These are phyloP conservation scores for Apis laboriosa DNA, from an alignment of 1,140 invertebrate genomes.

Conservation along the genomic window DNA sequence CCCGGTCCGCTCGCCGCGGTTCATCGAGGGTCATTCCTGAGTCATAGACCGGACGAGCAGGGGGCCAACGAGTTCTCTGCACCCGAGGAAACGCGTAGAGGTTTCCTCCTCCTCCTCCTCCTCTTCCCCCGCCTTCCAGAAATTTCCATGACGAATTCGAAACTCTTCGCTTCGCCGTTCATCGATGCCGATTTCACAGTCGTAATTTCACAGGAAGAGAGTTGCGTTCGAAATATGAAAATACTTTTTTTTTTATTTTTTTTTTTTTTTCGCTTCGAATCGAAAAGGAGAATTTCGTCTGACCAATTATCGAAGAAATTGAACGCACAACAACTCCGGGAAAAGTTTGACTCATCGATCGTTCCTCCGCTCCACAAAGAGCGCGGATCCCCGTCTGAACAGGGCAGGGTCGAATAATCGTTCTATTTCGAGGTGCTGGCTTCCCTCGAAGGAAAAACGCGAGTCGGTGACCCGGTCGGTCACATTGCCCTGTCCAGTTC, in stretches of 20 bases:
- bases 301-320: neutral
- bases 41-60: constrained; percentile 74
- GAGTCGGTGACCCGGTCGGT: constrained; percentile 56
- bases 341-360: neutral
- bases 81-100: neutral
- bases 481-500: constrained; percentile 35
- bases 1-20: constrained; percentile 61
- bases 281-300: no score
- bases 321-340: no score
- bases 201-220: neutral
- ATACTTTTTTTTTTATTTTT: no score
- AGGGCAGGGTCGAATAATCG: constrained; percentile 36
- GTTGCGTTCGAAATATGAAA: neutral
- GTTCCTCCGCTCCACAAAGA: neutral
- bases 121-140: constrained; percentile 68
- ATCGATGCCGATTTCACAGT: neutral
- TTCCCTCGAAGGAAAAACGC: constrained; percentile 44
- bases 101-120: neutral
- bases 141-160: constrained; percentile 79
- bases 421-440: constrained; percentile 55
- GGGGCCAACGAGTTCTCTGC: constrained; percentile 67
- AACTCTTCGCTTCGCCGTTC: neutral
- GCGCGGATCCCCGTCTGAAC: neutral
- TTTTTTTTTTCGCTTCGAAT: no score
- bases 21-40: constrained; percentile 77